Base-by-base conservation (phyloP, 2,888 invertebrate genomes). In the Trachelus stipa region DNA sequence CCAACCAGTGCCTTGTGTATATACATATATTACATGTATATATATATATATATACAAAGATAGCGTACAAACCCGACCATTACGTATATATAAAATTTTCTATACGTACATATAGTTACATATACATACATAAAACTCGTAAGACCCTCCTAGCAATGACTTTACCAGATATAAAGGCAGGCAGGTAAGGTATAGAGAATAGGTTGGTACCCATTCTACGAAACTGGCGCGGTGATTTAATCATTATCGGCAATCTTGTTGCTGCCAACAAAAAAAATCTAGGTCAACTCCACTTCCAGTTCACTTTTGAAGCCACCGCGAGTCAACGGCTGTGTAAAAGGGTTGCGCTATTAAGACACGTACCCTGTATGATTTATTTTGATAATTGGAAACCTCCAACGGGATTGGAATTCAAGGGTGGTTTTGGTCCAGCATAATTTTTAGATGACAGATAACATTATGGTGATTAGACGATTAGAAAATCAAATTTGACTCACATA, bases 221-320 rank as follows among this genome's bases (percentile, higher is more conserved):
- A 86, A 86, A 84, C 85, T 80, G 78, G 81, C 82, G 84, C 82
- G 84, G 80, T 81, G 81, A 85, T 87, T 85, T 86, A 87, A 87
- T 87, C 87, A 87, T 87, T 86, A 87, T 87, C 87, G 87, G 84
- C 84, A 35, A 74, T 86, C 85, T 84, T 84, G 85, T 84, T 82
- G 80, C 79, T 81, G 81, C 81, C 83, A 81, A 86, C 85, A 85
- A 86, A 85, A 71, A 69, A 86, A 87, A 87, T 87, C 85, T 87
- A 82, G 87, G 87, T 87, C 86, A 84, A 78, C 79, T 77, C 35
- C 74, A 34, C 74, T 74, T 40, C 37, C 74, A 34, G 33, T 74
- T 40, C 35, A 74, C 71, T 31, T 71, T 71, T 71, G 12, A 75
- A 75, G 75, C 74, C 75, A 56, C 9, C 56, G 56, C 56, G 23